A percentile compares a stretch with the other conserved stretches of the same genome.
phyloP scores from a whole-genome alignment of 1,140 invertebrate genomes.

The Microplitis demolitor region DNA sequence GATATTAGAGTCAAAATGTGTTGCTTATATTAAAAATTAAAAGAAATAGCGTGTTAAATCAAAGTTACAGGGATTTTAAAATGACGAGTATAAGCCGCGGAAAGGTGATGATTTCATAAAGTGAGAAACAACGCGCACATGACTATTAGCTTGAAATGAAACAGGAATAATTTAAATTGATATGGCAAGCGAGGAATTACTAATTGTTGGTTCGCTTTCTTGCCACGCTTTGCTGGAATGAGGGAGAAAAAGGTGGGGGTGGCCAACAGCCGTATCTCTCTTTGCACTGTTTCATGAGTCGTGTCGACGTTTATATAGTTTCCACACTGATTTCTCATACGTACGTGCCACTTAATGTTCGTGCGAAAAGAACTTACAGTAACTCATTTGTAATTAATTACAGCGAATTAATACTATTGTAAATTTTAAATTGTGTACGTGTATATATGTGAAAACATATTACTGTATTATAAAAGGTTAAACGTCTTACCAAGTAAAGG shows the following conservation, averaged over 20 bases:
- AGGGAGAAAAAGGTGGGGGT: neutral
- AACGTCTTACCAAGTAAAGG: neutral
- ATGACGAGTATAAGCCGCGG: neutral
- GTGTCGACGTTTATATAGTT: constrained; percentile 15
- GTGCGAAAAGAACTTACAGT: constrained; percentile 19
- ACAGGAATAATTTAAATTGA: constrained; percentile 49
- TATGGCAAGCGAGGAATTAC: constrained; percentile 36
- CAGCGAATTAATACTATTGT: neutral
- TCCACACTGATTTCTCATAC: constrained; percentile 16
- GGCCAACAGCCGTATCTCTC: constrained; percentile 1
- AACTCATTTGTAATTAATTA: constrained; percentile 22
- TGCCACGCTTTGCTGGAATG: constrained; percentile 24
- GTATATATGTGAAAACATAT: neutral
- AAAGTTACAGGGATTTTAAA: constrained; percentile 28
- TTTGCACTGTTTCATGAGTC: neutral
- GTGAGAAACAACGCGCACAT: neutral
- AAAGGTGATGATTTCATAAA: constrained; percentile 27
- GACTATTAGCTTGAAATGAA: constrained; percentile 31
- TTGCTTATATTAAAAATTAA: constrained; percentile 35
- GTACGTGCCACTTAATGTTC: constrained; percentile 23
- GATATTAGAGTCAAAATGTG: too few relatives aligned
- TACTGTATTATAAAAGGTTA: neutral
- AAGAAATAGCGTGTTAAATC: constrained; percentile 38
- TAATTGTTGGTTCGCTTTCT: constrained; percentile 36
- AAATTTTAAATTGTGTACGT: neutral